phyloP scores from a whole-genome alignment of 1,140 invertebrate species.

The Lordiphosa stackelbergi region DNA sequence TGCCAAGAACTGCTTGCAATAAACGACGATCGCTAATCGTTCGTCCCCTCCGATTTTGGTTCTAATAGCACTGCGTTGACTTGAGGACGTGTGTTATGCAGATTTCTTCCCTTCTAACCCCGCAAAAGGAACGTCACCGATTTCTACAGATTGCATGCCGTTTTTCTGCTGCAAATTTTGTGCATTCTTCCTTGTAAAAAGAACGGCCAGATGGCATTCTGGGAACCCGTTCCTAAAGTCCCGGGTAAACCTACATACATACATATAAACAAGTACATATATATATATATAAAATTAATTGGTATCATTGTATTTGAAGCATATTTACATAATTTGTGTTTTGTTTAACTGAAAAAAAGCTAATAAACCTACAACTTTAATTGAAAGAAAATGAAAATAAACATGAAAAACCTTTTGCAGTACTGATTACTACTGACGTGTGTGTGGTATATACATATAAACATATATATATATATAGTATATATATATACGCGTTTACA shows the following conservation, averaged over 20 bases:
- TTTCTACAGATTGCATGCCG: too few species aligned
- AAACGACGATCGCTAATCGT: too few species aligned
- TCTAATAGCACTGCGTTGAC: too few species aligned
- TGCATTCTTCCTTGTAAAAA: too few species aligned
- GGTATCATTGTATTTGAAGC: constrained; percentile 39
- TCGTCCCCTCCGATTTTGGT: too few species aligned
- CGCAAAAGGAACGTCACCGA: too few species aligned
- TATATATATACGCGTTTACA: constrained; percentile 11
- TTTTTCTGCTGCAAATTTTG: too few species aligned
- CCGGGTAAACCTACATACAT: constrained; percentile 26
- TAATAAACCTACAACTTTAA: constrained; percentile 19
- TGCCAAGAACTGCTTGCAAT: too few species aligned
- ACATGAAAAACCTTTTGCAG: constrained; percentile 40
- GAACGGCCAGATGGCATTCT: too few species aligned
- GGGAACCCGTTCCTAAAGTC: too few species aligned
- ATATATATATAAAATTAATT: constrained; percentile 24
- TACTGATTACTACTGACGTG: constrained; percentile 54
- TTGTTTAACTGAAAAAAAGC: constrained; percentile 21
- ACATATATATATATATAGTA: constrained; percentile 25
- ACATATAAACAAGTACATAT: constrained; percentile 9
- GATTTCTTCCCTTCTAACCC: too few species aligned
- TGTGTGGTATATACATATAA: constrained; percentile 37
- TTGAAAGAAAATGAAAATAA: constrained; percentile 24
- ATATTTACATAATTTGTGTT: constrained; percentile 32
- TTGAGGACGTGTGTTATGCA: too few species aligned